A percentile compares a stretch with the other conserved stretches of the same genome.
Conservation (phyloP, 2,888 invertebrate species). For the Omphaloscelis lunosa region DNA sequence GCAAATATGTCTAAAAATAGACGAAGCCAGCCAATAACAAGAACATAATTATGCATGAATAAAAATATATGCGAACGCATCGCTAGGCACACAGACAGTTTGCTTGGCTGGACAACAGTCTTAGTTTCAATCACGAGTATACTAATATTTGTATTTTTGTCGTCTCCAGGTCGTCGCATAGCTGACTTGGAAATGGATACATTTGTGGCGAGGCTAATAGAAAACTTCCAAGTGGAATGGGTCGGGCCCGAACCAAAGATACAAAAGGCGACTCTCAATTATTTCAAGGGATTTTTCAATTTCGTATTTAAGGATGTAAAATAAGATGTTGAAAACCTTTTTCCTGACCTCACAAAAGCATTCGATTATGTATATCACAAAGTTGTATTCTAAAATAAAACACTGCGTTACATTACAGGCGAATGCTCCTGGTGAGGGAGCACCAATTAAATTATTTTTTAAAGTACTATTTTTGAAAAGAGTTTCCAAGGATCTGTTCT, state of each 20-base stretch:
- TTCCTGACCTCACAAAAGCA: no score
- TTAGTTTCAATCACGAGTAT: neutral
- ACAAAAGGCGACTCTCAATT: slow-evolving; percentile 75
- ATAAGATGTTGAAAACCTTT: neutral
- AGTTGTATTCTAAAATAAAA: no score
- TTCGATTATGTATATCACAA: no score
- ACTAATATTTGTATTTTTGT: neutral
- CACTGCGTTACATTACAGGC: no score
- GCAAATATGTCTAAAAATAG: neutral
- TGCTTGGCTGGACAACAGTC: neutral
- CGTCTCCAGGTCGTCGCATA: slow-evolving; percentile 88
- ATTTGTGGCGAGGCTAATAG: slow-evolving; percentile 78
- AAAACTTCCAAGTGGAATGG: slow-evolving; percentile 79
- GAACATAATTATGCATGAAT: neutral
- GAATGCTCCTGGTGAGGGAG: no score
- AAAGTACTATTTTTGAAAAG: no score
- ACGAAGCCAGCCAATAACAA: neutral
- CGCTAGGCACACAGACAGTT: neutral
- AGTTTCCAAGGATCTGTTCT: no score
- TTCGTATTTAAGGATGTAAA: slow-evolving; percentile 79
- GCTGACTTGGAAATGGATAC: slow-evolving; percentile 91
- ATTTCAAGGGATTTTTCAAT: slow-evolving; percentile 78
- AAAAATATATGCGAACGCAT: neutral
- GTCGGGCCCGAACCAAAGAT: slow-evolving; percentile 76
- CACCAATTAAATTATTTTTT: no score